Evolutionary conservation across 2,797 vertebrate species (phyloP).

Genomic region (Phaenicophaeus curvirostris): DNA sequence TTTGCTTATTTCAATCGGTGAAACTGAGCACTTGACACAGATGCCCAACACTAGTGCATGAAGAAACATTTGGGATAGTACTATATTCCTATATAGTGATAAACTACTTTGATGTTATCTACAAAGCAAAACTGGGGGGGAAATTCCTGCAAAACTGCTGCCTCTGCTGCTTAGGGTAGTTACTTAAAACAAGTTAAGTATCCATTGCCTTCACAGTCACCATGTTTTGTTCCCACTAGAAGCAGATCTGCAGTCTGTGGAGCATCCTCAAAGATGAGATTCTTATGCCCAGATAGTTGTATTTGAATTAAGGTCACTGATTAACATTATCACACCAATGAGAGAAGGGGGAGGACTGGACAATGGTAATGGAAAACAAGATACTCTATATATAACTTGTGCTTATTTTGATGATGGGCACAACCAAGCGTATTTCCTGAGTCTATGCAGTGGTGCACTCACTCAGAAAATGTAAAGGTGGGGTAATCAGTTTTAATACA

Average conservation of each 20-base stretch:
- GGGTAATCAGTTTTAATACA: not conserved
- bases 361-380: not conserved
- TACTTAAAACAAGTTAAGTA: not conserved
- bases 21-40: not conserved
- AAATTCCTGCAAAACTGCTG: not conserved
- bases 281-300: not conserved
- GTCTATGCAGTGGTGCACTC: not conserved
- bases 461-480: not conserved
- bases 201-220: not conserved
- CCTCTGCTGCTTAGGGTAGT: not conserved
- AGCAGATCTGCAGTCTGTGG: not conserved
- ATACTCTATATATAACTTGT: fast-evolving
- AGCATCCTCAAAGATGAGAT: not conserved
- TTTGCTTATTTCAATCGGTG: not conserved
- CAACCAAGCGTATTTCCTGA: not conserved
- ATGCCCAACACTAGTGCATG: not conserved
- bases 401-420: not conserved
- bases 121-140: not conserved
- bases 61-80: not conserved
- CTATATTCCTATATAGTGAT: not conserved
- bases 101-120: not conserved
- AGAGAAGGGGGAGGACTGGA: not conserved
- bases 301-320: not conserved
- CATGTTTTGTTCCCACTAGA: not conserved
- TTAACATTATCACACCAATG: not conserved